phyloP scores from a whole-genome alignment of 1,140 invertebrate genomes.

The Meloidogyne hapla region DNA sequence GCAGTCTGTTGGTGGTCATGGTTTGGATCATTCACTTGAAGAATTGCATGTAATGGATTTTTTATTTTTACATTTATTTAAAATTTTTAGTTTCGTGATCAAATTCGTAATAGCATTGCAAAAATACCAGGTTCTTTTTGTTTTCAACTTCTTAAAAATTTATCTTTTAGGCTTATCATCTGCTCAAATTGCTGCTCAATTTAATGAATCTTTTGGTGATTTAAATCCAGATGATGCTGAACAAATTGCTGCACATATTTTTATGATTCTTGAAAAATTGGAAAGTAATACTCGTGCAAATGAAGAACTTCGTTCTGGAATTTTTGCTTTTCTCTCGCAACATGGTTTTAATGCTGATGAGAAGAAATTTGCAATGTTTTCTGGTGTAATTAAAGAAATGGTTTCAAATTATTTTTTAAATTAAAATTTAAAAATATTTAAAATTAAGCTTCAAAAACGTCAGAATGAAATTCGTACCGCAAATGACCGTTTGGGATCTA shows the following conservation, averaged over 20 bases:
- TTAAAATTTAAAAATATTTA: neutral
- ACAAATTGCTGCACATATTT: conserved; percentile 12
- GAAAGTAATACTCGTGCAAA: neutral
- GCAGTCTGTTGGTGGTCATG: neutral
- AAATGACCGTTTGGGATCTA: conserved; percentile 17
- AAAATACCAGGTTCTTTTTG: neutral
- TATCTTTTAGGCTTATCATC: neutral
- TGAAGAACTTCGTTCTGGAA: neutral
- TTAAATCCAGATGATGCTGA: conserved; percentile 14
- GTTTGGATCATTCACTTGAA: neutral
- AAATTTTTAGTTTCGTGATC: conserved; percentile 11
- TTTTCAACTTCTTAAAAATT: neutral
- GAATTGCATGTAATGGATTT: neutral
- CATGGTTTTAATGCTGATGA: conserved; percentile 1
- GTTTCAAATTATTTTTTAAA: neutral
- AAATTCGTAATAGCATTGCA: neutral
- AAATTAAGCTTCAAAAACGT: conserved; percentile 18
- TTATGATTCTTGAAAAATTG: conserved; percentile 24
- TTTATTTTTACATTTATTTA: conserved; percentile 2
- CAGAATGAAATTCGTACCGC: conserved; percentile 3
- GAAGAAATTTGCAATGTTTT: conserved; percentile 12
- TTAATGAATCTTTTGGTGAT: conserved; percentile 1
- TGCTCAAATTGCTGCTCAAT: neutral
- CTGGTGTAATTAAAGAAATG: neutral
- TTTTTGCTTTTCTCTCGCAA: conserved; percentile 17